phyloP scores from a whole-genome alignment of 1,140 invertebrate genomes.

The Bombus confusus region DNA sequence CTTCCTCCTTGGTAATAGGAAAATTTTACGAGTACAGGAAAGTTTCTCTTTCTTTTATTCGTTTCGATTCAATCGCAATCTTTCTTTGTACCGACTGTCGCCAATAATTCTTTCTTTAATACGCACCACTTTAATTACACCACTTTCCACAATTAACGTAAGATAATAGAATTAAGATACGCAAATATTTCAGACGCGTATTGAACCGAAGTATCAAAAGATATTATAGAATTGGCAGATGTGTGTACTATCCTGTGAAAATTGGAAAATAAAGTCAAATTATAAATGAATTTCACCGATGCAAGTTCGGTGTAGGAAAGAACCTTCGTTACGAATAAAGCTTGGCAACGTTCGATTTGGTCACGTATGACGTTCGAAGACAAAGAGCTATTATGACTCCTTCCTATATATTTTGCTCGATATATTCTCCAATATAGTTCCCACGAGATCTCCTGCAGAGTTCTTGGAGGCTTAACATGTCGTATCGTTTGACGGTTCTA shows the following conservation, averaged over 20 bases:
- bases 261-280: not conserved
- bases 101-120: no score
- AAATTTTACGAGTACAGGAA: no score
- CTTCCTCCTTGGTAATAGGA: no score
- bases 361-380: constrained; percentile 10
- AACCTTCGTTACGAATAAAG: not conserved
- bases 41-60: no score
- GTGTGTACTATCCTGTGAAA: not conserved
- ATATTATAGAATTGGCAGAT: no score
- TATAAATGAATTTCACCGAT: not conserved
- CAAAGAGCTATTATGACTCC: constrained; percentile 37
- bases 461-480: constrained; percentile 64
- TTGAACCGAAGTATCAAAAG: no score
- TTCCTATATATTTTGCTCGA: constrained; percentile 43
- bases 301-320: not conserved
- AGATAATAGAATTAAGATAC: no score
- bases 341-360: not conserved
- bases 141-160: no score
- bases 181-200: no score
- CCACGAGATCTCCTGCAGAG: constrained; percentile 62
- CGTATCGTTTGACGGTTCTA: constrained; percentile 63
- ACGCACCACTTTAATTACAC: rapidly evolving
- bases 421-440: constrained; percentile 45
- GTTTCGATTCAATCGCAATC: no score
- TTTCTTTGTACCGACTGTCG: no score